Evolutionary conservation across 2,797 vertebrate genomes (phyloP), one percentile per base, ranked within the genome.

Genomic region (Neosilurus hyrtlii): DNA sequence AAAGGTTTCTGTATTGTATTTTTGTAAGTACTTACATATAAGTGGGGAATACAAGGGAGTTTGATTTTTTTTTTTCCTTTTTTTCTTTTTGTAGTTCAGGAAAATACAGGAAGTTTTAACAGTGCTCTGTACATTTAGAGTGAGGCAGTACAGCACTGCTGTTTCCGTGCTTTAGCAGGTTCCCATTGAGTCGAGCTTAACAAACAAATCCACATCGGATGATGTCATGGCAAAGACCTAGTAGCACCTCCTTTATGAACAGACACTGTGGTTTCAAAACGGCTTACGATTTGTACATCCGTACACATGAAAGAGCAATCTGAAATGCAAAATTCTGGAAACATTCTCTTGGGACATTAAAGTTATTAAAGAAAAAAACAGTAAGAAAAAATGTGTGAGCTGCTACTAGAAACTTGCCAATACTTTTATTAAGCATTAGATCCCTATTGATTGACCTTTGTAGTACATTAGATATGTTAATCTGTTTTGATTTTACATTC

Each of bases 1-100:
- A 82, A 61, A 82, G 82, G 75, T 70, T 86, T 87, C 90, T 92
- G 90, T 91, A 90, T 93, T 93, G 91, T 89, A 92, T 94, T 90
- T 93, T 94, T 92, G 93, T 95, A 94, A 94, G 93, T 95, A 94
- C 89, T 94, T 94, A 95, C 94, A 95, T 93, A 93, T 88, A 93
- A 93, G 89, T 86, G 91, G 91, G 92, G 84, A 94, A 93, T 94
- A 94, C 94, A 94, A 92, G 92, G 92, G 91, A 56, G 51, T 75
- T 90, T 89, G 26, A 59, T 77, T 77, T 76, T 80, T 90, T 90
- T 9, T 26, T 79, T 78, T 79, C 77, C 89, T 91, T 20, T 56
- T 56, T 3, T 18, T 56, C 16, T 3, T 56, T 56, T 74, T 92
- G 80, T 5, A 78, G 22, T 63, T 90, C 88, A 90, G 91, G 90